These are phyloP conservation scores for Drosophila mimica DNA, from an alignment of 2,888 invertebrate genomes.

Conservation along the genomic window DNA sequence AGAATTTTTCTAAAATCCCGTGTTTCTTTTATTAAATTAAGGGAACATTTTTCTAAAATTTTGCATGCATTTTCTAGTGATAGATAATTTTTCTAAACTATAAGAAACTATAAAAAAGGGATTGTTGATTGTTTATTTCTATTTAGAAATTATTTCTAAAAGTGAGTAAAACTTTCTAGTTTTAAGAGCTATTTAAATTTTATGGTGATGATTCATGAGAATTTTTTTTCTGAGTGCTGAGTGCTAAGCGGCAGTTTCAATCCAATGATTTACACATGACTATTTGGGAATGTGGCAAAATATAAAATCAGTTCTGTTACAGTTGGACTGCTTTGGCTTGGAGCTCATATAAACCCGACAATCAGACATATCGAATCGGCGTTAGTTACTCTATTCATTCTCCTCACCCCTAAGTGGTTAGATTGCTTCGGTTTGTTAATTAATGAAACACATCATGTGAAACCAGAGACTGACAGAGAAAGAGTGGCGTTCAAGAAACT, in stretches of 20 bases:
- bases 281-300: slow-evolving; percentile 21
- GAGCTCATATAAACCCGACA: slow-evolving; percentile 25
- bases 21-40: background rate
- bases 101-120: background rate
- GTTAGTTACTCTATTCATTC: slow-evolving; percentile 43
- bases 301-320: slow-evolving; percentile 6
- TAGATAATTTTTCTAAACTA: background rate
- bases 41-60: rapidly evolving
- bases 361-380: slow-evolving; percentile 58
- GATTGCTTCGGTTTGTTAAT: slow-evolving; percentile 52
- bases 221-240: background rate
- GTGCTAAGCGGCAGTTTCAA: slow-evolving; percentile 25
- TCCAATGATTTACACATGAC: slow-evolving; percentile 57
- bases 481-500: slow-evolving; percentile 32
- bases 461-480: background rate
- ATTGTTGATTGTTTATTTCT: background rate
- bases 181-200: background rate
- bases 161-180: background rate
- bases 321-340: background rate
- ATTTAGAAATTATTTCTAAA: background rate
- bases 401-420: background rate
- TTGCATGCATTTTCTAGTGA: background rate
- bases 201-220: too few relatives aligned
- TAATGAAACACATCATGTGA: slow-evolving; percentile 53
- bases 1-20: background rate